phyloP scores from a whole-genome alignment of 2,888 invertebrate species.

The Netelia virgata region DNA sequence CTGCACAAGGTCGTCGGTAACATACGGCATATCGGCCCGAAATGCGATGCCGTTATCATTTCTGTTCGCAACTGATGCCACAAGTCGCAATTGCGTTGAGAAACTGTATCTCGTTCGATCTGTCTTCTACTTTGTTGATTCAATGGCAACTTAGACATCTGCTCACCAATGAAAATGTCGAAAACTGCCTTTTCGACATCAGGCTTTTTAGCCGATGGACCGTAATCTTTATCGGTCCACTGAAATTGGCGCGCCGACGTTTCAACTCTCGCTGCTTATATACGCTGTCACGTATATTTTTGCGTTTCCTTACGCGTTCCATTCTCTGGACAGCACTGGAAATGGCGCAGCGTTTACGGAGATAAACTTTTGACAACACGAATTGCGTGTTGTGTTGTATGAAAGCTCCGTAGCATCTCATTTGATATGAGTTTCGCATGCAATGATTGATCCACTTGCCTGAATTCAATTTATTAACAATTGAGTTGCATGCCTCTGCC shows the following conservation, averaged over 20 bases:
- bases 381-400: slow-evolving; percentile 74
- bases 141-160: slow-evolving; percentile 19
- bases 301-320: slow-evolving; percentile 7
- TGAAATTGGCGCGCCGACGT: neutral
- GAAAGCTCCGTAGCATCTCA: slow-evolving; percentile 65
- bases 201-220: slow-evolving; percentile 13
- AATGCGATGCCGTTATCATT: slow-evolving; percentile 67
- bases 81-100: slow-evolving; percentile 28
- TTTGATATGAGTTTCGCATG: slow-evolving; percentile 76
- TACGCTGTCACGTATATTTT: neutral
- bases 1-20: slow-evolving; percentile 55
- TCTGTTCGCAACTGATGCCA: slow-evolving; percentile 36
- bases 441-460: slow-evolving; percentile 73
- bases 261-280: neutral
- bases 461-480: slow-evolving; percentile 56
- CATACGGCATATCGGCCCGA: slow-evolving; percentile 64
- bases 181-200: slow-evolving; percentile 7
- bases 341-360: neutral
- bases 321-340: slow-evolving; percentile 27
- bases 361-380: slow-evolving; percentile 33
- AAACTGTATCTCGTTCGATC: slow-evolving; percentile 44
- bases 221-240: slow-evolving; percentile 28
- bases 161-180: neutral
- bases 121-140: slow-evolving; percentile 17
- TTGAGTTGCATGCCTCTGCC: slow-evolving; percentile 59